A percentile compares a stretch with the other conserved stretches of the same genome.
These are phyloP conservation scores for Limulus polyphemus DNA, from an alignment of 2,888 invertebrate genomes.

Conservation along the genomic window DNA sequence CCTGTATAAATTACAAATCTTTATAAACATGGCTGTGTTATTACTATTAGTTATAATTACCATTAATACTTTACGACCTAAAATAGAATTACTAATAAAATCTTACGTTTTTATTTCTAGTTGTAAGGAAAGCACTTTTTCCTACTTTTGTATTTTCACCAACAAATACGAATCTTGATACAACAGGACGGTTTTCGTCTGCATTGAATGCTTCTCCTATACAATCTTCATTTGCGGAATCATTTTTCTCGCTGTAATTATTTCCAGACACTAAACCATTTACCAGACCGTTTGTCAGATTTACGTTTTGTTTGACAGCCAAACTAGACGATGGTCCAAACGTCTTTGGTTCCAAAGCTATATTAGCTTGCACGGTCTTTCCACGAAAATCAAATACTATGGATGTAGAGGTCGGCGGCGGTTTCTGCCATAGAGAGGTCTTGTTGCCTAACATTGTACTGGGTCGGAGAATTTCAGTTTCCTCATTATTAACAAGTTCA, in stretches of 20 bases:
- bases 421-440: neutral
- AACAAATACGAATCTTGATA: conserved; percentile 21
- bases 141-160: conserved; percentile 25
- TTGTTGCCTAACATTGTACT: neutral
- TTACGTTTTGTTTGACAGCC: conserved; percentile 3
- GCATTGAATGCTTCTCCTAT: conserved; percentile 23
- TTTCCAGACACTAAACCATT: neutral
- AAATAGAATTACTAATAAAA: too few relatives aligned
- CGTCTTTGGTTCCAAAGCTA: conserved; percentile 17
- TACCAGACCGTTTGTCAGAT: neutral
- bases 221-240: conserved; percentile 16
- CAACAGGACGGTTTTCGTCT: conserved; percentile 20
- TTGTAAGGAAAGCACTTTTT: conserved; percentile 19
- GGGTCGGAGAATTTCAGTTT: neutral
- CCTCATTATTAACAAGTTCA: too few relatives aligned
- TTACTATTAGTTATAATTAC: too few relatives aligned
- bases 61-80: too few relatives aligned
- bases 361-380: conserved; percentile 23
- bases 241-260: neutral
- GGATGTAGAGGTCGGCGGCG: conserved; percentile 17
- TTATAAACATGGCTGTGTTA: too few relatives aligned
- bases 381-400: conserved; percentile 27
- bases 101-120: conserved; percentile 25
- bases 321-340: conserved; percentile 1
- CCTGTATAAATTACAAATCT: too few relatives aligned